These are phyloP conservation scores for Petrolisthes cinctipes DNA, from an alignment of 2,888 invertebrate species.

Conservation along the genomic window DNA sequence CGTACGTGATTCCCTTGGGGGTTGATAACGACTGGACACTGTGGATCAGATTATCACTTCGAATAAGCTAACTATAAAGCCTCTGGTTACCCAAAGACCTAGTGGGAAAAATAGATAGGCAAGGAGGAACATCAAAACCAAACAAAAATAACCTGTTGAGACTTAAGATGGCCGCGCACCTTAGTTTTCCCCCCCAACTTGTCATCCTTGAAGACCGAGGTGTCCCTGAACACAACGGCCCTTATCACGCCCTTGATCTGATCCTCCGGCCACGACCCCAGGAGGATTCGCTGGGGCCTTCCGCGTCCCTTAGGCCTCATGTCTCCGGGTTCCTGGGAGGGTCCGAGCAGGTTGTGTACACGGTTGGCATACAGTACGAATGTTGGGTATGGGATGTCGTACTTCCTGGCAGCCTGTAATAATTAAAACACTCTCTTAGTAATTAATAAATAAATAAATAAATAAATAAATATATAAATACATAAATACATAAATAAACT, in stretches of 20 bases:
- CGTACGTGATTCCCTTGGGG: too few relatives aligned
- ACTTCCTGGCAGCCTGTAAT: conserved; percentile 91
- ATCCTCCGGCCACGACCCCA: conserved; percentile 94
- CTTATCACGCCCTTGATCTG: conserved; percentile 93
- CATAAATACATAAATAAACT: too few relatives aligned
- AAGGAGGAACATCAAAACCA: not conserved
- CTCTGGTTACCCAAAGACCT: too few relatives aligned
- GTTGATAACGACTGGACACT: too few relatives aligned
- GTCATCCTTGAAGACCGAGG: conserved; percentile 64
- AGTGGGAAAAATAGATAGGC: too few relatives aligned
- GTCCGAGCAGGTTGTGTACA: conserved; percentile 93
- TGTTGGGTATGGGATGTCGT: conserved; percentile 94
- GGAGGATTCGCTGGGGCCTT: conserved; percentile 87
- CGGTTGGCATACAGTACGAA: conserved; percentile 93
- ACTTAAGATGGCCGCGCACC: conserved; percentile 5
- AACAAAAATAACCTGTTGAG: not conserved
- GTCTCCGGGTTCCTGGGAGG: conserved; percentile 77
- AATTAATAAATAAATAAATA: not conserved
- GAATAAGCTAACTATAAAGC: too few relatives aligned
- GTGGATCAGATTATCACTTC: too few relatives aligned
- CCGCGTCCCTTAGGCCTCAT: conserved; percentile 91
- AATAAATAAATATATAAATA: not conserved
- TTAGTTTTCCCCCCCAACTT: conserved; percentile 50
- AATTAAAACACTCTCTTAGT: not conserved
- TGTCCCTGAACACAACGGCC: conserved; percentile 90